Base-by-base conservation (phyloP, 1,140 invertebrate genomes). In the Sitophilus oryzae region DNA sequence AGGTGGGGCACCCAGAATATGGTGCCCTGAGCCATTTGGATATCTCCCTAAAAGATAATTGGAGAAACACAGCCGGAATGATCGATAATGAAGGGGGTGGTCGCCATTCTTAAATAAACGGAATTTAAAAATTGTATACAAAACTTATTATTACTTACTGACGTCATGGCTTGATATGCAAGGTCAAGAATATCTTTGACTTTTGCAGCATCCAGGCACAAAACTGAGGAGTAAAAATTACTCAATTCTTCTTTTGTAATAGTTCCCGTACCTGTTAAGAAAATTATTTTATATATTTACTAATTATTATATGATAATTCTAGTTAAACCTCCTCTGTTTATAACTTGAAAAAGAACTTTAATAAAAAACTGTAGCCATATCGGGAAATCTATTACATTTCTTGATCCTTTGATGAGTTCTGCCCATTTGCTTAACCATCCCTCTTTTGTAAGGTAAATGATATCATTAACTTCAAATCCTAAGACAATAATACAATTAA, bases 21-120 rank as follows among this genome's bases (percentile, higher is more conserved):
- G 84, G 61, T 86, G 82, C 1, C 84, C 84, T 5, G 83, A 83
- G 18, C 84, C 84, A 62, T 86, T 85, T 2, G 83, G 84, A 59
- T 81, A 80, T 54, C 82, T 78, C 0, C 81, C 83, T 61, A 85
- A 76, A 34, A 86, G 71, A 74, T 83, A 86, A 64, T 86, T 86
- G 15, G 82, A 79, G 68, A 84, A 86, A 66, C 81, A 82, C 42
- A 84, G 74, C 35, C 82, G 78, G 72, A 80, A 86, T 1, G 80
- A 76, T 8, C 74, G 69, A 70, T 80, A 85, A 56, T 76, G 77
- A 30, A 86, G 70, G 34, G 75, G 77, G 61, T 81, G 73, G 60
- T 82, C 82, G 44, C 79, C 81, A 63, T 84, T 84, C 84, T 86
- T 70, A 41, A 77, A 56, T 3, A 44, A 18, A 44, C 4, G 20